phyloP scores from a whole-genome alignment of 2,113 vertebrate genomes.

The Planiliza haematocheilus region DNA sequence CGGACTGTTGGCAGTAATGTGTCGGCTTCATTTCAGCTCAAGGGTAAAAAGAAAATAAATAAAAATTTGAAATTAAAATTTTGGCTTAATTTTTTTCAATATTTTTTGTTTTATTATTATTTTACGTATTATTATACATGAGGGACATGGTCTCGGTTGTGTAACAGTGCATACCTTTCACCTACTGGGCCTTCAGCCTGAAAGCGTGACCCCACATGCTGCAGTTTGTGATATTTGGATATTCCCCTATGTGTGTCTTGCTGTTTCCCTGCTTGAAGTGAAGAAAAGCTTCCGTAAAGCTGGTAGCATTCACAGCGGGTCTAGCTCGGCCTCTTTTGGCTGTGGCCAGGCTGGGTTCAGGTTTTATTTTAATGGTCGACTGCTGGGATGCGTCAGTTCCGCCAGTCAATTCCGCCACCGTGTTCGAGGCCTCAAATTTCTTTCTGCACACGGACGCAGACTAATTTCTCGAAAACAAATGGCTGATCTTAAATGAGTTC shows the following conservation, averaged over 20 bases:
- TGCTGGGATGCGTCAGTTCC: not conserved
- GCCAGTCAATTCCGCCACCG: not conserved
- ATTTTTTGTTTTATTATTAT: too few species aligned
- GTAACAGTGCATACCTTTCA: too few species aligned
- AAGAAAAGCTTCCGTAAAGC: too few species aligned
- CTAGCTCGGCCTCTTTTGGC: not conserved
- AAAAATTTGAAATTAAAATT: too few species aligned
- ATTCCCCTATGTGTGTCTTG: not conserved
- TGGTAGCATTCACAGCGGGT: not conserved
- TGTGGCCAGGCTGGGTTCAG: not conserved
- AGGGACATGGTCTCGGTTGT: too few species aligned
- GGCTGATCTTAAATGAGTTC: too few species aligned
- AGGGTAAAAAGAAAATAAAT: too few species aligned
- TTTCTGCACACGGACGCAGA: too few species aligned
- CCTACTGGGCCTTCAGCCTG: not conserved
- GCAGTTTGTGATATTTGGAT: not conserved
- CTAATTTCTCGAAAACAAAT: too few species aligned
- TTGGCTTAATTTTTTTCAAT: too few species aligned
- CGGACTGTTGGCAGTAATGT: not conserved
- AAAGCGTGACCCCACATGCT: not conserved
- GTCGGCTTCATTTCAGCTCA: too few species aligned
- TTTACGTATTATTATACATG: too few species aligned
- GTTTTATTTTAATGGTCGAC: constrained; percentile 1
- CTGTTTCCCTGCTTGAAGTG: not conserved
- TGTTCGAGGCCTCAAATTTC: not conserved